phyloP scores from a whole-genome alignment of 2,113 vertebrate genomes.

The Ranitomeya imitator region DNA sequence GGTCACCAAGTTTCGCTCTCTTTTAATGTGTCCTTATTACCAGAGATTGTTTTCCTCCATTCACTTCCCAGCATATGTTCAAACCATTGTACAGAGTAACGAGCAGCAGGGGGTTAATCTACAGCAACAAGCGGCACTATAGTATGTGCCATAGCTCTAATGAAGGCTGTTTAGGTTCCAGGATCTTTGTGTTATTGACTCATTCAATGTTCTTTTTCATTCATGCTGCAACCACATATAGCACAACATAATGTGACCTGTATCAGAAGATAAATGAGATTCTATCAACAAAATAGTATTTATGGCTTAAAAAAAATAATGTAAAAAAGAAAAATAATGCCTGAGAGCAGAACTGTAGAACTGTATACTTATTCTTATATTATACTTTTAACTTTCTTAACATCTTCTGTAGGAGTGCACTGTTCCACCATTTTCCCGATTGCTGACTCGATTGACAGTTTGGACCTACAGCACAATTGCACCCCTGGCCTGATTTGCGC shows the following conservation, averaged over 20 bases:
- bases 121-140: not conserved
- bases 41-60: not conserved
- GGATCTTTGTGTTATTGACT: not conserved
- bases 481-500: too few relatives aligned
- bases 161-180: not conserved
- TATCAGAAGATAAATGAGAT: not conserved
- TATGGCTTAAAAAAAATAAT: not conserved
- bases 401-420: too few relatives aligned
- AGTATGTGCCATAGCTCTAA: not conserved
- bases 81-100: not conserved
- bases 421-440: too few relatives aligned
- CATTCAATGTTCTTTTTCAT: not conserved
- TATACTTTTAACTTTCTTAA: too few relatives aligned
- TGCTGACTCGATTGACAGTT: too few relatives aligned
- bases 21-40: constrained; percentile 24
- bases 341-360: too few relatives aligned
- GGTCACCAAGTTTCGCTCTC: constrained; percentile 11
- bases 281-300: not conserved
- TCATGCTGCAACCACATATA: not conserved
- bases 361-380: too few relatives aligned
- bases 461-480: too few relatives aligned
- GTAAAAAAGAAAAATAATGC: too few relatives aligned
- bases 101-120: constrained; percentile 37
- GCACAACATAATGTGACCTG: not conserved
- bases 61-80: not conserved